Evolutionary conservation across 1,140 invertebrate species (phyloP).

Genomic region (Armadillidium nasatum): DNA sequence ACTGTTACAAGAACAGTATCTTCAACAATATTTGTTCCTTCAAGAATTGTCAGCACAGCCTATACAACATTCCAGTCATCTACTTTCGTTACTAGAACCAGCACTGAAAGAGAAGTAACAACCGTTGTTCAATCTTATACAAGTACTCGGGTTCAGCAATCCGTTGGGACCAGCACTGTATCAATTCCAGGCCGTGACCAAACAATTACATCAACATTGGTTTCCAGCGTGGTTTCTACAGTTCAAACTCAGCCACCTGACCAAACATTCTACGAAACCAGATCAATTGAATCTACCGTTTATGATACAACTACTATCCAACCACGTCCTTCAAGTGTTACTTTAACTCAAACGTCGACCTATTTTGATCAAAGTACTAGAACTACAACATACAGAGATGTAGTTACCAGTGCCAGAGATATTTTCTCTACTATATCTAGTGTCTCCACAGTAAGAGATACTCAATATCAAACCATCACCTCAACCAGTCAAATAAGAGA

Average conservation of each 20-base stretch:
- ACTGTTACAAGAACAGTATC: not conserved
- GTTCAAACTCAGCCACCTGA: not conserved
- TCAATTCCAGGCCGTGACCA: not conserved
- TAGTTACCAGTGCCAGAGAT: not conserved
- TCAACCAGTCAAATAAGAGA: not conserved
- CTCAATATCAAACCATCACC: not conserved
- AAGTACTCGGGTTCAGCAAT: not conserved
- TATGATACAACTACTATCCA: not conserved
- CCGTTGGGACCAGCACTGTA: not conserved
- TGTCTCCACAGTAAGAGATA: not conserved
- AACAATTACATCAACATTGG: not conserved
- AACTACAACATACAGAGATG: not conserved
- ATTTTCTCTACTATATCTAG: not conserved
- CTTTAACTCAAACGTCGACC: not conserved
- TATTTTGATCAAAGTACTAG: not conserved
- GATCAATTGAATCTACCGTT: not conserved
- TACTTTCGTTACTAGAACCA: not conserved
- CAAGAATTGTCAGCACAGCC: not conserved
- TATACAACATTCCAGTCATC: not conserved
- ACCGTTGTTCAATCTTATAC: not conserved
- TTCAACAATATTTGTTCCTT: not conserved
- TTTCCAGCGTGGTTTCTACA: not conserved
- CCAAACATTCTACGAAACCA: not conserved
- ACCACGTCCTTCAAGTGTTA: not conserved
- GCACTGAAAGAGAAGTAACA: not conserved